Conservation (phyloP, 2,797 vertebrate species). For the Scolopax rusticola region DNA sequence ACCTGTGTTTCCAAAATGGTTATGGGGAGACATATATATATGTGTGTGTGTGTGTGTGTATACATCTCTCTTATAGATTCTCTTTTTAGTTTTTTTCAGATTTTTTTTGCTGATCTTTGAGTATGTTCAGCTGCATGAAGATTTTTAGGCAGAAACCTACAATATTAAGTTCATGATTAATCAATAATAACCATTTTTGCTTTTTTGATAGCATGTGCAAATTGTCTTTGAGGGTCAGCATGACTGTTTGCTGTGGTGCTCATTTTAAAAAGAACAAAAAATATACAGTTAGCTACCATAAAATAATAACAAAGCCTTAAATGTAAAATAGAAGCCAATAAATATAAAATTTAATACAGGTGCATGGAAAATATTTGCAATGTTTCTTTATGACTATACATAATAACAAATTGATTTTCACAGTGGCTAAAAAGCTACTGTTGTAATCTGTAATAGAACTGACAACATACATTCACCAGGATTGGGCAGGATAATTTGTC, state of each 20-base stretch:
- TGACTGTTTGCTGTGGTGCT: neutral
- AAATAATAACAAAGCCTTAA: neutral
- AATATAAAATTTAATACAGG: neutral
- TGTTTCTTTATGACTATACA: neutral
- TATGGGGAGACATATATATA: neutral
- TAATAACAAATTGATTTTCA: neutral
- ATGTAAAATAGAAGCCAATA: neutral
- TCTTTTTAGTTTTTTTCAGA: neutral
- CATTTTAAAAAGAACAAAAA: neutral
- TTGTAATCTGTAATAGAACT: neutral
- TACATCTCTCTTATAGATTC: neutral
- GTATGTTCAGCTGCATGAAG: neutral
- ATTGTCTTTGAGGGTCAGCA: neutral
- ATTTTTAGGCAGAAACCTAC: neutral
- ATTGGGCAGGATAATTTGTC: neutral
- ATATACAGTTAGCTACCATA: neutral
- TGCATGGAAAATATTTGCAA: neutral
- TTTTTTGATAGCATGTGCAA: neutral
- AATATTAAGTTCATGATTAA: neutral
- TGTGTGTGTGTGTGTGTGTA: neutral
- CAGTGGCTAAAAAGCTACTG: neutral
- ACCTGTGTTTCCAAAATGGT: neutral
- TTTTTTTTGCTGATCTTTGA: neutral
- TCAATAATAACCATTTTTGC: neutral
- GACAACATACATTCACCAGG: neutral